Evolutionary conservation across 2,888 invertebrate species (phyloP).

Genomic region (Podotricha telesiphe): DNA sequence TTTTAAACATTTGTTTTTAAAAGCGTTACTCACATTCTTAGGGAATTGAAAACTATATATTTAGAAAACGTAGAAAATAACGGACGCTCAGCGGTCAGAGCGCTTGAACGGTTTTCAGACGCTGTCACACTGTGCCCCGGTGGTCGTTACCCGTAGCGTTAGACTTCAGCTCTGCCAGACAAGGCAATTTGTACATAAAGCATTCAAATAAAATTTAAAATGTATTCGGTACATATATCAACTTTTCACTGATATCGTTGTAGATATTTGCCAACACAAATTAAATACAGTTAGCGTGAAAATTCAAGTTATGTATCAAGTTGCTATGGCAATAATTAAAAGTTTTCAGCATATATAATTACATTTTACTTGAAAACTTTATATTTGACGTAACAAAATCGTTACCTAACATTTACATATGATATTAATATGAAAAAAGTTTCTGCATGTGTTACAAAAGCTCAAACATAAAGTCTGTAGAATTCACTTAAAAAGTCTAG

Average conservation of each 20-base stretch:
- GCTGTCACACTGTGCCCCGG: too few relatives aligned
- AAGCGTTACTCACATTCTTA: too few relatives aligned
- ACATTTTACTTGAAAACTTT: not conserved
- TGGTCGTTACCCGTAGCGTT: too few relatives aligned
- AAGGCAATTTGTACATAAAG: too few relatives aligned
- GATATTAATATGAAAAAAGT: not conserved
- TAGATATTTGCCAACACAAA: not conserved
- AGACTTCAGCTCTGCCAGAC: too few relatives aligned
- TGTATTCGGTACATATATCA: not conserved
- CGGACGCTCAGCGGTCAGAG: too few relatives aligned
- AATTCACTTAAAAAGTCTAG: not conserved
- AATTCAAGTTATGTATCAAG: not conserved
- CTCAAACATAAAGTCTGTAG: not conserved
- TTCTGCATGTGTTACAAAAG: not conserved
- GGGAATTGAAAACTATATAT: too few relatives aligned
- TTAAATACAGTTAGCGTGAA: slow-evolving; percentile 8
- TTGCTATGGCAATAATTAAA: not conserved
- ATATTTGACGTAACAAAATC: not conserved
- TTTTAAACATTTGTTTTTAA: too few relatives aligned
- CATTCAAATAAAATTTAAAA: not conserved
- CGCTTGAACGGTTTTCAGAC: too few relatives aligned
- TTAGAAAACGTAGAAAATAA: too few relatives aligned
- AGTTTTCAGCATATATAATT: not conserved
- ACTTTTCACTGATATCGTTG: not conserved
- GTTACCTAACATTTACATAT: not conserved